Evolutionary conservation across 1,140 invertebrate species (phyloP).

Genomic region (Arctopsyche grandis): DNA sequence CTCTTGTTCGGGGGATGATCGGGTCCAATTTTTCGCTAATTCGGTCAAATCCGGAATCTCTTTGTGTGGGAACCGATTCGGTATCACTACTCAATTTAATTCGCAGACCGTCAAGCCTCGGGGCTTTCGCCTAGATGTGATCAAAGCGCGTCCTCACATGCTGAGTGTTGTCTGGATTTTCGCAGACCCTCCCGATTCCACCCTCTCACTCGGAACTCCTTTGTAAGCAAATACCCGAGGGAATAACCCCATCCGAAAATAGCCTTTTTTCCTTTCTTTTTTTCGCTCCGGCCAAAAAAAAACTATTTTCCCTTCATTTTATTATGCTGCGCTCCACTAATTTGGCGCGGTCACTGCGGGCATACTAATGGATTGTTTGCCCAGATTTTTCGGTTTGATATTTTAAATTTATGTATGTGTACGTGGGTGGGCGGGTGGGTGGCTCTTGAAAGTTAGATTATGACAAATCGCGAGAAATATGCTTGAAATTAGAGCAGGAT

Average conservation of each 20-base stretch:
- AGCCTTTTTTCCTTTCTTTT: neutral
- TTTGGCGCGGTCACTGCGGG: neutral
- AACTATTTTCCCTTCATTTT: conserved; percentile 36
- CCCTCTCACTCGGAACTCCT: conserved; percentile 13
- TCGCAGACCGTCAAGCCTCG: neutral
- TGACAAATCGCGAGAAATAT: too few species aligned
- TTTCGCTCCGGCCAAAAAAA: conserved; percentile 10
- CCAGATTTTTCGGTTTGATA: neutral
- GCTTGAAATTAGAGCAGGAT: too few species aligned
- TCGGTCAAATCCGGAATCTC: neutral
- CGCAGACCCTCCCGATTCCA: conserved; percentile 1
- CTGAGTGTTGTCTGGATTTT: neutral
- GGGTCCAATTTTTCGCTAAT: neutral
- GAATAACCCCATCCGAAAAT: conserved; percentile 29
- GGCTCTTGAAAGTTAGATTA: neutral
- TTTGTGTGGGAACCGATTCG: neutral
- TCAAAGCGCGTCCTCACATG: conserved; percentile 22
- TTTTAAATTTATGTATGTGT: neutral
- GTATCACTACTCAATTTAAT: conserved; percentile 14
- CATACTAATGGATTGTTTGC: conserved; percentile 16
- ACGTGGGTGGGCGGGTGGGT: neutral
- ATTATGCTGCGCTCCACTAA: neutral
- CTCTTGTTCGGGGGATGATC: too few species aligned
- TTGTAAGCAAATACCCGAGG: conserved; percentile 44
- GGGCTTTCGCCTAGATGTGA: neutral